Conservation (phyloP, 1,140 invertebrate species). For the Listronotus bonariensis region DNA sequence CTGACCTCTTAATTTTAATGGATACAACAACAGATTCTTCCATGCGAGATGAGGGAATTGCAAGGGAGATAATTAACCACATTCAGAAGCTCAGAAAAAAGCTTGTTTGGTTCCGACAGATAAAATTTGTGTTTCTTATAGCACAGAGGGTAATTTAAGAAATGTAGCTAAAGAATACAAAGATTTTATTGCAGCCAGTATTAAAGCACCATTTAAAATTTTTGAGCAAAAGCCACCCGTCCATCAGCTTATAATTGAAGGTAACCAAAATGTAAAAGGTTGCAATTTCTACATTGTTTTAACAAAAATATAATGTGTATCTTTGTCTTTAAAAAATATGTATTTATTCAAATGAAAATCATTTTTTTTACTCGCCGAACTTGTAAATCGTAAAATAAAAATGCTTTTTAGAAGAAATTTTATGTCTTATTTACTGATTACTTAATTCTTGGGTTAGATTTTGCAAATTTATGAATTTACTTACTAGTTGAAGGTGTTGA, state of each 20-base stretch:
- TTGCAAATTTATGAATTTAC: too few species aligned
- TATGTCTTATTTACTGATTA: too few species aligned
- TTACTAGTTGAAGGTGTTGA: too few species aligned
- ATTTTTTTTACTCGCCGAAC: too few species aligned
- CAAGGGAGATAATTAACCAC: conserved; percentile 94
- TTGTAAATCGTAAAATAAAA: too few species aligned
- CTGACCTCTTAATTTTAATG: conserved; percentile 79
- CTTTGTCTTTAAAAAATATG: too few species aligned
- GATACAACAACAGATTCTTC: conserved; percentile 82
- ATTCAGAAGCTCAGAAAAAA: conserved; percentile 98
- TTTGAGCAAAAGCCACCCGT: conserved; percentile 46
- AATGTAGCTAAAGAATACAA: conserved; percentile 71
- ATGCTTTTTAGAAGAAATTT: too few species aligned
- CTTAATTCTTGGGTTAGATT: too few species aligned
- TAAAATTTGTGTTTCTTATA: conserved; percentile 84
- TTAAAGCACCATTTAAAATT: conserved; percentile 73
- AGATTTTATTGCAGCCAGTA: conserved; percentile 78
- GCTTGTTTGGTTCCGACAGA: conserved; percentile 92
- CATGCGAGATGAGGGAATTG: conserved; percentile 90
- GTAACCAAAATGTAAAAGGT: conserved; percentile 73
- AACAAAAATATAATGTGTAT: conserved; percentile 55
- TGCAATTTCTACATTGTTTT: conserved; percentile 65
- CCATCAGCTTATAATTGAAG: conserved; percentile 71
- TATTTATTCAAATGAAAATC: too few species aligned
- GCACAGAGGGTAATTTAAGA: conserved; percentile 65